Evolutionary conservation across 1,140 invertebrate species (phyloP).

Genomic region (Eueides isabella): DNA sequence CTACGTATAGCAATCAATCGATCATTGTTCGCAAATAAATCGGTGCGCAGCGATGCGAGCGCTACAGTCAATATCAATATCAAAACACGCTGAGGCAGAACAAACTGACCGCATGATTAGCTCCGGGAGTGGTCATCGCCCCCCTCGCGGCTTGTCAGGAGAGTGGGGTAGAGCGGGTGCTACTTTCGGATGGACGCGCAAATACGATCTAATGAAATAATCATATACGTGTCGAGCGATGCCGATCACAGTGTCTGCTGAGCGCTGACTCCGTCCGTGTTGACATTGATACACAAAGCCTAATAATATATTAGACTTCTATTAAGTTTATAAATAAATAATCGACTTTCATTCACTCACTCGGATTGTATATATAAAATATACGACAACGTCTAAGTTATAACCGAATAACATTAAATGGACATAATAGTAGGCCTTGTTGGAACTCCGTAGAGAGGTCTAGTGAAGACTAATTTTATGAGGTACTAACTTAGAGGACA

Average conservation of each 20-base stretch:
- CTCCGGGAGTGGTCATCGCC: slow-evolving; percentile 73
- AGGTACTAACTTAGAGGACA: slow-evolving; percentile 77
- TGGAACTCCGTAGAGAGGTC: slow-evolving; percentile 59
- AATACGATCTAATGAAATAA: slow-evolving; percentile 81
- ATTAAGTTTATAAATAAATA: slow-evolving; percentile 1
- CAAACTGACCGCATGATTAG: slow-evolving; percentile 82
- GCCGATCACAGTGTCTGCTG: slow-evolving; percentile 44
- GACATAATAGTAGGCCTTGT: slow-evolving; percentile 28
- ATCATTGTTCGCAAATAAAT: slow-evolving; percentile 82
- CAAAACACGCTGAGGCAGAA: slow-evolving; percentile 81
- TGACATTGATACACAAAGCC: slow-evolving; percentile 44
- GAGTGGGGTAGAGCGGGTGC: slow-evolving; percentile 43
- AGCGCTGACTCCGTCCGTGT: slow-evolving; percentile 57
- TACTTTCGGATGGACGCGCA: slow-evolving; percentile 76
- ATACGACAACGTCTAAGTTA: slow-evolving; percentile 30
- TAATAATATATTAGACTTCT: background rate
- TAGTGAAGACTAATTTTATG: slow-evolving; percentile 77
- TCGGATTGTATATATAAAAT: background rate
- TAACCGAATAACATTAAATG: background rate
- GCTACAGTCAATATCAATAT: slow-evolving; percentile 81
- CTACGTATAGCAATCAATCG: slow-evolving; percentile 73
- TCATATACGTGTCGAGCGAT: slow-evolving; percentile 77
- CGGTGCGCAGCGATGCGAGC: slow-evolving; percentile 74
- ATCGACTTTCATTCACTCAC: background rate
- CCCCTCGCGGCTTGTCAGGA: slow-evolving; percentile 38